Conservation (phyloP, 1,140 invertebrate species). For the Diachasma alloeum region DNA sequence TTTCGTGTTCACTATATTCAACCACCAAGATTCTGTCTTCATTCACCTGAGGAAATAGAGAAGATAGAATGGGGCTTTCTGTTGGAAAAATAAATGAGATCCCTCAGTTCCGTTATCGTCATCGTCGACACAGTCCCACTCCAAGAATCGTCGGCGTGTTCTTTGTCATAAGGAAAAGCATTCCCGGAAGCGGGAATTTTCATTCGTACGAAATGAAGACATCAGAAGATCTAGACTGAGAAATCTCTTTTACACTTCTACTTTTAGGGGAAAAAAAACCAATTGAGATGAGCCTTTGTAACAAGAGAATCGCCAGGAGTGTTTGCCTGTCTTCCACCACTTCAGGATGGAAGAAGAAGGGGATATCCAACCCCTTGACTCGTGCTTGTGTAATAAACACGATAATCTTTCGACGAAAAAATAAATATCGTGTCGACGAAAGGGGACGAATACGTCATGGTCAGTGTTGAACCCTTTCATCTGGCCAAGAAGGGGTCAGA, state of each 20-base stretch:
- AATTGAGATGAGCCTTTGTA: not conserved
- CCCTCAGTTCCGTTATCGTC: slow-evolving; percentile 10
- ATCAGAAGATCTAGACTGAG: not conserved
- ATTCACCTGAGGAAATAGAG: not conserved
- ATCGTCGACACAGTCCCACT: slow-evolving; percentile 6
- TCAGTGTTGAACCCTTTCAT: slow-evolving; percentile 45
- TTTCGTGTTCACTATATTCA: not conserved
- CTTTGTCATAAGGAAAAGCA: slow-evolving; percentile 20
- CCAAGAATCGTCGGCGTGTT: slow-evolving; percentile 13
- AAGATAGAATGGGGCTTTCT: not conserved
- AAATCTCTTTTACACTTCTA: not conserved
- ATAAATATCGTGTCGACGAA: slow-evolving; percentile 45
- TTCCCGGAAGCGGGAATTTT: slow-evolving; percentile 19
- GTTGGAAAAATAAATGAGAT: not conserved
- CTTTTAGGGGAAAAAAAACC: not conserved
- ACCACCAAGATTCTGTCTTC: not conserved
- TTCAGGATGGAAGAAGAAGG: not conserved
- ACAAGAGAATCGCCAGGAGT: not conserved
- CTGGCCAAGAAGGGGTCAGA: slow-evolving; percentile 25
- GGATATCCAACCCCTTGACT: slow-evolving; percentile 15
- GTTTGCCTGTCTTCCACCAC: slow-evolving; percentile 7
- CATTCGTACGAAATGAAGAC: slow-evolving; percentile 15
- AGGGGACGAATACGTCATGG: not conserved
- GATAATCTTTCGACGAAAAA: slow-evolving; percentile 54
- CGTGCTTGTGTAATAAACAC: slow-evolving; percentile 46